Base-by-base conservation (phyloP, 2,888 invertebrate species). In the Selenia dentaria region DNA sequence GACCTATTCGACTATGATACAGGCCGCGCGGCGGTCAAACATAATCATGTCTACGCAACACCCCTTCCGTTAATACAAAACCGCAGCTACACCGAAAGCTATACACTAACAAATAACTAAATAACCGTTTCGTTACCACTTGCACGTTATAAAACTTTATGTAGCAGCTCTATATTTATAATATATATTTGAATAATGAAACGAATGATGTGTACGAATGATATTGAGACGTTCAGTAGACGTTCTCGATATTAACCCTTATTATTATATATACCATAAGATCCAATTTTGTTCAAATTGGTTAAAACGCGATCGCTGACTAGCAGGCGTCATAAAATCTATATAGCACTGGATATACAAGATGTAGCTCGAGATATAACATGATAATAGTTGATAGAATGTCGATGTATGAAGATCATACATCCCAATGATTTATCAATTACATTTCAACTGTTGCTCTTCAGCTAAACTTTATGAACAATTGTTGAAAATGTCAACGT, bases 171-270 rank as follows among this genome's bases (percentile, higher is more conserved):
- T 74, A 67, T 59, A 63, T 67, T 53, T 60, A 65, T 51, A 65
- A 58, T 59, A 62, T 65, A 62, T 64, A 64, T 69, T 71, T 75
- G 70, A 62, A 74, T 74, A 74, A 71, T 74, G 80, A 78, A 82
- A 79, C 74, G 65, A 79, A 57, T 84, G 86, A 87, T 85, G 85
- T 86, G 85, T 86, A 79, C 68, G 74, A 71, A 78, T 85, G 84
- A 84, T 86, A 84, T 85, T 59, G 70, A 71, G 77, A 69, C 67
- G 65, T 53, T 62, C 48, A 50, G 57, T 51, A 43, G 50, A 57
- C 51, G 57, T 31, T 41, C 51, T 47, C 54, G 43, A 50, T 43
- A 49, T 55, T 49, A 56, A 58, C 53, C 46, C 57, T 57, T 60
- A 58, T 29, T 22, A 45, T 40, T 45, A 49, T 50, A 35, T 45